Percentiles rank a stretch among this genome's conserved stretches.
Conservation (phyloP, 2,797 vertebrate species). For the Catamblyrhynchus diadema region DNA sequence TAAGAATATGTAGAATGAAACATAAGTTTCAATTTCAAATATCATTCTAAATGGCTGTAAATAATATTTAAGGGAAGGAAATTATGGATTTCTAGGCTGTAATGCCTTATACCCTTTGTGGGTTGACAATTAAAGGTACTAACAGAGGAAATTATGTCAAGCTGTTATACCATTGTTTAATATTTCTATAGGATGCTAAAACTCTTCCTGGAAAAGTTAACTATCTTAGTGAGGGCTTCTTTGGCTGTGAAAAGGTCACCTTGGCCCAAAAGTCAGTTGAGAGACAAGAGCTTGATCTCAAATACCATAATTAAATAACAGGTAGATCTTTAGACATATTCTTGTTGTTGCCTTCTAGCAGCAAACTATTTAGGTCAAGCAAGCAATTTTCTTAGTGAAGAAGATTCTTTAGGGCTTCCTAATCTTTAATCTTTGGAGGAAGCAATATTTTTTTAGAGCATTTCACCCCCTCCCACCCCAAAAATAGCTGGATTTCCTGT, state of each 20-base stretch:
- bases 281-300: not conserved
- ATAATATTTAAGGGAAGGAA: not conserved
- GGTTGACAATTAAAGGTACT: slow-evolving; percentile 13
- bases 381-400: not conserved
- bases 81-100: not conserved
- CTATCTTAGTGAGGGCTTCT: slow-evolving; percentile 6
- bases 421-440: slow-evolving; percentile 17
- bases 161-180: not conserved
- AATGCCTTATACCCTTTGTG: not conserved
- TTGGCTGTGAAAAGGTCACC: slow-evolving; percentile 37
- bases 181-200: not conserved
- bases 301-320: not conserved
- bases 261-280: slow-evolving; percentile 19
- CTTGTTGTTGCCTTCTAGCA: not conserved
- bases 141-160: not conserved
- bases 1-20: not conserved
- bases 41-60: not conserved
- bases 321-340: not conserved
- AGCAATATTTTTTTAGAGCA: not conserved
- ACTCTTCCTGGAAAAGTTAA: slow-evolving; percentile 29
- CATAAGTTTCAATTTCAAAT: not conserved
- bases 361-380: slow-evolving; percentile 27
- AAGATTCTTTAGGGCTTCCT: not conserved
- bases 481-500: not conserved
- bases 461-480: not conserved